These are phyloP conservation scores for Drosophila neoperkinsi DNA, from an alignment of 2,888 invertebrate genomes.

Conservation along the genomic window DNA sequence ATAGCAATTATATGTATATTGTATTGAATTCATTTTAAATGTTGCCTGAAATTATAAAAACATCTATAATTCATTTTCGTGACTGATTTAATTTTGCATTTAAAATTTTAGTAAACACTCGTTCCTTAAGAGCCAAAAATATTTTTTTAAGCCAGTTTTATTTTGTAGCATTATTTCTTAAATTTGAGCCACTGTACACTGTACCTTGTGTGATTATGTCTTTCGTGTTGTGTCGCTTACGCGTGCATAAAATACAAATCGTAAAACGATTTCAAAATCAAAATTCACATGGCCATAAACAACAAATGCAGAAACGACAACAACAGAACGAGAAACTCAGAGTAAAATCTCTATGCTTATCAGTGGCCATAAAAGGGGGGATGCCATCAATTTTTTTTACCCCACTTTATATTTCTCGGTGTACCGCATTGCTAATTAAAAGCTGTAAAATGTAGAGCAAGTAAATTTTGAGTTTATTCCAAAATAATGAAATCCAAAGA, in stretches of 20 bases:
- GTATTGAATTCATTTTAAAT: neutral
- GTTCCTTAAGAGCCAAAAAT: neutral
- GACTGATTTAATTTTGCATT: neutral
- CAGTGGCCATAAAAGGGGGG: constrained; percentile 52
- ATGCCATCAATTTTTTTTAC: constrained; percentile 20
- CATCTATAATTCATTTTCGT: neutral
- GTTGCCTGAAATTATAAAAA: neutral
- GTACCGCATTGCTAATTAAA: constrained; percentile 25
- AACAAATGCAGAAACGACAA: constrained; percentile 14
- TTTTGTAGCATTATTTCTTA: neutral
- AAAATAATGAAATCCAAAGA: constrained; percentile 59
- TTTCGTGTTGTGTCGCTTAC: constrained; percentile 48
- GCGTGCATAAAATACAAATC: constrained; percentile 58
- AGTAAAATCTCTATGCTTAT: constrained; percentile 54
- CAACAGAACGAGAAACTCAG: constrained; percentile 6
- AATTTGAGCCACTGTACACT: constrained; percentile 35
- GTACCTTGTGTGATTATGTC: neutral
- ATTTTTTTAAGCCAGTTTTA: neutral
- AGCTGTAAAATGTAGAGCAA: constrained; percentile 14
- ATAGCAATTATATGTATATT: neutral
- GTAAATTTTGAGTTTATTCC: constrained; percentile 4
- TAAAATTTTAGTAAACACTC: neutral
- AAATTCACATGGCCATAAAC: constrained; percentile 55
- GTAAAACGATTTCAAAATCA: constrained; percentile 63
- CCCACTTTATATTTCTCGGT: constrained; percentile 11